Percentiles rank a stretch among this genome's conserved stretches.
Conservation (phyloP, 2,113 vertebrate genomes). For the Phyllostomus discolor region DNA sequence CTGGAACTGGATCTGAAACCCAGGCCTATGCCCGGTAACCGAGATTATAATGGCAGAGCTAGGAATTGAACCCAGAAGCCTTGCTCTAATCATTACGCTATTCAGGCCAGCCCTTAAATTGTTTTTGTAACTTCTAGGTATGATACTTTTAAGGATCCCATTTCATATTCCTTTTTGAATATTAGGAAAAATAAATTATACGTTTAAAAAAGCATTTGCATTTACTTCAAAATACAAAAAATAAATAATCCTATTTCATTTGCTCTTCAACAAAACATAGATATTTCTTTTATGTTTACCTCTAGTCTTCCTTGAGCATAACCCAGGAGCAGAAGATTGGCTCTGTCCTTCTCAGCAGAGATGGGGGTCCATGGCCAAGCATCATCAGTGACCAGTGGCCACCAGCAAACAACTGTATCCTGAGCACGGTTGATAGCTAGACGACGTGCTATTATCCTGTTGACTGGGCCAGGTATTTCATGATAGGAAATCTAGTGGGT, state of each 20-base stretch:
- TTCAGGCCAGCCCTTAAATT: background rate
- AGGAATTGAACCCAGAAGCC: background rate
- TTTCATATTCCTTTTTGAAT: conserved; percentile 23
- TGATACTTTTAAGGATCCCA: background rate
- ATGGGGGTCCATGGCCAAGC: conserved; percentile 90
- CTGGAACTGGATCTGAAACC: no score
- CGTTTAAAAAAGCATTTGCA: conserved; percentile 37
- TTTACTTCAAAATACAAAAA: conserved; percentile 46
- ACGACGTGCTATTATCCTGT: conserved; percentile 79
- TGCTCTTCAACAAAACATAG: conserved; percentile 19
- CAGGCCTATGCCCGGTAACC: no score
- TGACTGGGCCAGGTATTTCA: conserved; percentile 82
- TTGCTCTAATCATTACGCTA: background rate
- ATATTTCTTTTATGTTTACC: conserved; percentile 80
- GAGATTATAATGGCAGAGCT: background rate
- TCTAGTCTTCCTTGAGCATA: conserved; percentile 86
- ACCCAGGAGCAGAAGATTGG: conserved; percentile 89
- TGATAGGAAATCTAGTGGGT: conserved; percentile 85
- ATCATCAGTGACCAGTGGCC: conserved; percentile 84
- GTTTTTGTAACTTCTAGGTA: background rate
- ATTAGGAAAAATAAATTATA: conserved; percentile 31
- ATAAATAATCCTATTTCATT: conserved; percentile 6
- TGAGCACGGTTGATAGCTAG: conserved; percentile 86
- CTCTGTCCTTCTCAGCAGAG: conserved; percentile 83
- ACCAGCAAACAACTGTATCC: conserved; percentile 92